These are phyloP conservation scores for Clytia hemisphaerica DNA, from an alignment of 30 jellyfish, hydroid and myxozoan species.

Conservation along the genomic window DNA sequence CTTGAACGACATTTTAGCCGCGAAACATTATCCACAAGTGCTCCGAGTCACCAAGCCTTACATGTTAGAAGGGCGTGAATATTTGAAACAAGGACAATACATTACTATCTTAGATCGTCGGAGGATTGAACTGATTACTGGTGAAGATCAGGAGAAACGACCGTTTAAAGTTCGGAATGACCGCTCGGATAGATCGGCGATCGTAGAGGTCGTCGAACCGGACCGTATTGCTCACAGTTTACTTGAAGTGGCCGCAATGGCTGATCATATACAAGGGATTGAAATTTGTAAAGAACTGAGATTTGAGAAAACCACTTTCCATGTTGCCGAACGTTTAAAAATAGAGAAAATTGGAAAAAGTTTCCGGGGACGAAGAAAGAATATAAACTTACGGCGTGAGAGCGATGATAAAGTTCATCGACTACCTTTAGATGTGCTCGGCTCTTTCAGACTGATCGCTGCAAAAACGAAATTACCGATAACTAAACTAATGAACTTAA, in stretches of 20 bases:
- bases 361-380: constrained; percentile 23
- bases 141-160: constrained; percentile 17
- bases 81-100: constrained; percentile 13
- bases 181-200: constrained; percentile 7
- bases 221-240: constrained; percentile 10
- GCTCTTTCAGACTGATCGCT: constrained; percentile 8
- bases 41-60: constrained; percentile 14
- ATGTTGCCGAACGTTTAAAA: constrained; percentile 3
- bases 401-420: constrained; percentile 24
- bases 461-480: constrained; percentile 18
- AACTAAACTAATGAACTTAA: not conserved
- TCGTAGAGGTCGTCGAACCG: not conserved
- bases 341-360: constrained; percentile 13
- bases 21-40: constrained; percentile 33
- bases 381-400: constrained; percentile 19
- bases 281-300: constrained; percentile 18
- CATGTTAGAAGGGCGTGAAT: constrained; percentile 1
- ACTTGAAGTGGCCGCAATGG: not conserved
- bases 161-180: constrained; percentile 25
- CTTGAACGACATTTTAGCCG: constrained; percentile 4
- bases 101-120: constrained; percentile 19
- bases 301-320: constrained; percentile 13
- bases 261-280: constrained; percentile 3
- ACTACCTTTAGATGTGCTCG: constrained; percentile 11
- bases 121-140: constrained; percentile 21